phyloP scores from a whole-genome alignment of 2,797 vertebrate genomes.

The Chloroceryle inda region DNA sequence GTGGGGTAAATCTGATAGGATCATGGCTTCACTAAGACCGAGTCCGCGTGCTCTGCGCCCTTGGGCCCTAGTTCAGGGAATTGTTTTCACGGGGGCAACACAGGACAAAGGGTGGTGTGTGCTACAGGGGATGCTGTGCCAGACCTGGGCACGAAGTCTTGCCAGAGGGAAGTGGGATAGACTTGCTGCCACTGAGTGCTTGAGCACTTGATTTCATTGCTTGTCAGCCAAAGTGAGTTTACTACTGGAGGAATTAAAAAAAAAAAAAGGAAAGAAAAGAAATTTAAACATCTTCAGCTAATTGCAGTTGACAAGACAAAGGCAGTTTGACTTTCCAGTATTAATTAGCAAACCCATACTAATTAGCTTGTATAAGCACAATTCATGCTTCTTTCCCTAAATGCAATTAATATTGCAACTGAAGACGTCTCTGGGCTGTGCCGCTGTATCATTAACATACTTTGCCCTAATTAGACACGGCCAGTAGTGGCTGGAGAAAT shows the following conservation, averaged over 20 bases:
- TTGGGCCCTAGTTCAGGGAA: background rate
- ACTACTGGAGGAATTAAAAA: background rate
- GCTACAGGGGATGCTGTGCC: background rate
- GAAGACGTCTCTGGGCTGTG: slow-evolving; percentile 65
- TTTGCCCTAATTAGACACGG: slow-evolving; percentile 78
- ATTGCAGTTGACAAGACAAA: slow-evolving; percentile 80
- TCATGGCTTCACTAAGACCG: accelerated
- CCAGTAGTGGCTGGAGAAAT: slow-evolving; percentile 69
- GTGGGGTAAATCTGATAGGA: background rate
- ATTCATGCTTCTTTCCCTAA: slow-evolving; percentile 77
- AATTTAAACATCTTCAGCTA: slow-evolving; percentile 71
- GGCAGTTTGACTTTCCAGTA: slow-evolving; percentile 80
- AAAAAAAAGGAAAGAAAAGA: background rate
- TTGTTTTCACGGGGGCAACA: background rate
- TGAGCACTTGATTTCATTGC: background rate
- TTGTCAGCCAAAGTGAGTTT: slow-evolving; percentile 9
- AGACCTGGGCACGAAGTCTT: background rate
- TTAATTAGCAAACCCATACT: slow-evolving; percentile 82
- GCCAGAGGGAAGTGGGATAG: background rate
- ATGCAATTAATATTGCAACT: slow-evolving; percentile 76
- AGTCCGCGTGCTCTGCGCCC: background rate
- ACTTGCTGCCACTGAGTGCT: background rate
- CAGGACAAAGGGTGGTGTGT: background rate
- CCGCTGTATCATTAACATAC: slow-evolving; percentile 68
- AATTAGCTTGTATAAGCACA: slow-evolving; percentile 79